These are phyloP conservation scores for Reinhardtius hippoglossoides DNA, from an alignment of 2,113 vertebrate genomes.

Conservation along the genomic window DNA sequence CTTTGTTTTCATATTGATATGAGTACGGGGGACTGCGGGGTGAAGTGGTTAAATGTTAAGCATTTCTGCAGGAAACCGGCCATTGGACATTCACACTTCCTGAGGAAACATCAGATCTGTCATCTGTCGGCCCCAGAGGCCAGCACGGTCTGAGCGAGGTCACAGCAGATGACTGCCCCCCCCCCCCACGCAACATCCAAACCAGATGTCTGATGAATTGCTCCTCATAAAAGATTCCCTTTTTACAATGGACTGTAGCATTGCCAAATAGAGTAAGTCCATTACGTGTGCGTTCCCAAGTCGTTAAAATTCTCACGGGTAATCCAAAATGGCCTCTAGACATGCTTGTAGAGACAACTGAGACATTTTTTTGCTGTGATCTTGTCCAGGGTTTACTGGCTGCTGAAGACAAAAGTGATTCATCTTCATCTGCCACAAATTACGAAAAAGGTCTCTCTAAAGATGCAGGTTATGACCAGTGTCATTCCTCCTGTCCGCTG, in stretches of 20 bases:
- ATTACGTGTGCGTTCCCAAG: slow-evolving; percentile 52
- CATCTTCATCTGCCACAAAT: slow-evolving; percentile 14
- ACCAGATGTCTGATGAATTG: slow-evolving; percentile 76
- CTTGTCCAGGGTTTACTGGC: slow-evolving; percentile 3
- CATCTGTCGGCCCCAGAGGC: slow-evolving; percentile 45
- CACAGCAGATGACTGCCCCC: slow-evolving; percentile 47
- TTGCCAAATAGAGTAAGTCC: slow-evolving; percentile 69
- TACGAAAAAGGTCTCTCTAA: slow-evolving; percentile 27
- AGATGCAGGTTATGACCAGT: slow-evolving; percentile 17
- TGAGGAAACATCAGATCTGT: slow-evolving; percentile 54
- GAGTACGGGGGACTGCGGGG: background rate
- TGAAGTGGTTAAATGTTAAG: slow-evolving; percentile 20
- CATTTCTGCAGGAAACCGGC: slow-evolving; percentile 19
- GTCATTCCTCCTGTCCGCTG: slow-evolving; percentile 9
- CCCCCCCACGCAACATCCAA: slow-evolving; percentile 53
- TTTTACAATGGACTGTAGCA: slow-evolving; percentile 66
- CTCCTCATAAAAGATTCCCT: slow-evolving; percentile 72
- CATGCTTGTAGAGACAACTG: slow-evolving; percentile 21
- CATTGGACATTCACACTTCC: slow-evolving; percentile 48
- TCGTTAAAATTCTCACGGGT: slow-evolving; percentile 71
- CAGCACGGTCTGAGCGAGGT: slow-evolving; percentile 47
- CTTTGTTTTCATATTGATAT: slow-evolving; percentile 7
- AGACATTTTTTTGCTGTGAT: slow-evolving; percentile 33
- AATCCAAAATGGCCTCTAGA: slow-evolving; percentile 61
- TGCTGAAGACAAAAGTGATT: slow-evolving; percentile 13